Conservation (phyloP, 2,113 vertebrate genomes). For the Melierax canorus region DNA sequence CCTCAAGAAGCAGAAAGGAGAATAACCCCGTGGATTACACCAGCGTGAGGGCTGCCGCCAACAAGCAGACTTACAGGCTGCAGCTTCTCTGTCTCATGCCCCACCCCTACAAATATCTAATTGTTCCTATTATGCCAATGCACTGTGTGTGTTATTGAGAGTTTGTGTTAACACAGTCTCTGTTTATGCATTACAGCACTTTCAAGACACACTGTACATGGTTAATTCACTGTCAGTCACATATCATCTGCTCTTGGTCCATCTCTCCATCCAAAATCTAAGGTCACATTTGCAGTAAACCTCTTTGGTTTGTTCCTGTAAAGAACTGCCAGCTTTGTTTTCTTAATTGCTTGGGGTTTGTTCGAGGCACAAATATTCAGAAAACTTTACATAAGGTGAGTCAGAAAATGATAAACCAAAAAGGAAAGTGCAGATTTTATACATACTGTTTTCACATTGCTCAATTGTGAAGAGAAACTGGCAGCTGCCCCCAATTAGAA, state of each 20-base stretch:
- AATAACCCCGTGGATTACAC: neutral
- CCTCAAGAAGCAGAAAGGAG: neutral
- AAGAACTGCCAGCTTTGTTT: neutral
- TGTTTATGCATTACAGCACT: neutral
- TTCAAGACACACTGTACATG: neutral
- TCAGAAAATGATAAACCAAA: neutral
- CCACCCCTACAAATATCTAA: neutral
- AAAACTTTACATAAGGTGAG: neutral
- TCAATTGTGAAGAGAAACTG: neutral
- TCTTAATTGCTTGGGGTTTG: neutral
- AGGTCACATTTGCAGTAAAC: neutral
- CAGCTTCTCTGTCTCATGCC: neutral
- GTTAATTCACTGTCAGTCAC: neutral
- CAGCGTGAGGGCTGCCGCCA: neutral
- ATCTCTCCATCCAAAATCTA: neutral
- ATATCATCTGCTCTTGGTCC: neutral
- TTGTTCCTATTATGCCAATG: neutral
- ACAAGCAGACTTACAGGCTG: neutral
- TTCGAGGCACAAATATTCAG: neutral
- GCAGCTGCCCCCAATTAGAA: neutral
- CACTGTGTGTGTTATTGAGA: neutral
- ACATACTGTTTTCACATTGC: neutral
- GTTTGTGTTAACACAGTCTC: neutral
- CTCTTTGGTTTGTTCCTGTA: neutral
- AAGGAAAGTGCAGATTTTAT: neutral